Base-by-base conservation (phyloP, 2,113 vertebrate genomes). In the Pithys albifrons region DNA sequence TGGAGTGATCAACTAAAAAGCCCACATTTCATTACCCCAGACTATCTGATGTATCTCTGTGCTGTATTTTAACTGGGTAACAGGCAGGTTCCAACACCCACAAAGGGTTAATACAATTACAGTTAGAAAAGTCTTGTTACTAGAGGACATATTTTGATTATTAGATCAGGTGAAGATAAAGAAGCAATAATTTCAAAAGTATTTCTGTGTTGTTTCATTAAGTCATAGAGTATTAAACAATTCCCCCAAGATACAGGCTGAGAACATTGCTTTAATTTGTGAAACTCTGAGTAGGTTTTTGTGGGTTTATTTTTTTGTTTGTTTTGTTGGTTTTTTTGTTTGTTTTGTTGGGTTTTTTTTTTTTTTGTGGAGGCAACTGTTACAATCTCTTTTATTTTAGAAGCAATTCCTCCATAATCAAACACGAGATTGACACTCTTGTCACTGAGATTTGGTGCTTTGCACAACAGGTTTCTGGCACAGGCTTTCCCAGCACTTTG, bases 81-180 rank as follows among this genome's bases (percentile, higher is more conserved):
- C 45, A 58, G 75, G 46, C 48, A 94, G 4, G 29, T 57, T 79
- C 80, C 35, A 77, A 78, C 62, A 96, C 54, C 95, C 91, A 85
- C 88, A 84, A 97, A 96, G 94, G 84, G 98, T 98, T 98, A 97
- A 98, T 58, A 93, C 29, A 96, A 96, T 97, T 96, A 97, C 29
- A 95, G 91, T 89, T 85, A 95, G 96, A 72, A 93, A 96, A 97
- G 93, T 88, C 96, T 96, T 78, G 88, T 97, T 97, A 97, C 96
- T 97, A 97, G 97, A 97, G 95, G 96, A 97, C 94, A 97, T 94
- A 91, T 97, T 98, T 97, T 98, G 97, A 98, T 98, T 97, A 97
- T 97, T 93, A 97, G 97, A 98, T 97, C 96, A 98, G 96, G 97
- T 92, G 94, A 97, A 97, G 96, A 97, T 97, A 97, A 97, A 97